A percentile compares a stretch with the other conserved stretches of the same genome.
These are phyloP conservation scores for Montipora sp. DNA, from an alignment of 64 coral and sea anemone genomes.

Conservation along the genomic window DNA sequence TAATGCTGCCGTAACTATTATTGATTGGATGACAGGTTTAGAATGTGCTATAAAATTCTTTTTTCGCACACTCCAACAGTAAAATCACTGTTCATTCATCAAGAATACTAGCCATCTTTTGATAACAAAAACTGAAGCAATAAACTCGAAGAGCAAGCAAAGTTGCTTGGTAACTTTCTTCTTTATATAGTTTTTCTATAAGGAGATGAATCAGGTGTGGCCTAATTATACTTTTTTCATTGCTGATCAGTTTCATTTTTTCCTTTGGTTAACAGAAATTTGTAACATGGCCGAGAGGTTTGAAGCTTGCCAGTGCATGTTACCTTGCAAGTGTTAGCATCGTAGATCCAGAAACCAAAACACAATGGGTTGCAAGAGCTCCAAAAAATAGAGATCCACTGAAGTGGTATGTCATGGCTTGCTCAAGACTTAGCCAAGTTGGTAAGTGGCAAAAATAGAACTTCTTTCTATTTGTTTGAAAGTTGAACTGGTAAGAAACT, in stretches of 20 bases:
- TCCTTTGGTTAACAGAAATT: constrained; percentile 56
- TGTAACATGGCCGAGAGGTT: constrained; percentile 84
- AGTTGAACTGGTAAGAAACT: neutral
- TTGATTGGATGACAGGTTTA: no score
- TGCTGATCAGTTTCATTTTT: neutral
- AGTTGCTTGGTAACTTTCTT: no score
- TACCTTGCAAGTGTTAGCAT: constrained; percentile 66
- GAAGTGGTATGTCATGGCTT: constrained; percentile 87
- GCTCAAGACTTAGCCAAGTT: constrained; percentile 77
- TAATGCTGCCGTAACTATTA: no score
- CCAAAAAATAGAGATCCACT: constrained; percentile 81
- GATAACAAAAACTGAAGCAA: no score
- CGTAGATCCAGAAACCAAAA: constrained; percentile 79
- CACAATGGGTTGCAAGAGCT: constrained; percentile 84
- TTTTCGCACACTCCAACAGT: no score
- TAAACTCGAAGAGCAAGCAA: no score
- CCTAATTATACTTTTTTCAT: neutral
- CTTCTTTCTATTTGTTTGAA: neutral
- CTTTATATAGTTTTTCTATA: no score
- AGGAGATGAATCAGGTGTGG: no score
- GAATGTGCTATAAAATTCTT: no score
- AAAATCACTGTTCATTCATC: no score
- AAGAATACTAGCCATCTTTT: no score
- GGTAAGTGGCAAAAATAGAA: constrained; percentile 44
- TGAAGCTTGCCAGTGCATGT: constrained; percentile 77